Percentiles rank a stretch among this genome's conserved stretches.
These are phyloP conservation scores for Cydia strobilella DNA, from an alignment of 1,140 invertebrate genomes.

Conservation along the genomic window DNA sequence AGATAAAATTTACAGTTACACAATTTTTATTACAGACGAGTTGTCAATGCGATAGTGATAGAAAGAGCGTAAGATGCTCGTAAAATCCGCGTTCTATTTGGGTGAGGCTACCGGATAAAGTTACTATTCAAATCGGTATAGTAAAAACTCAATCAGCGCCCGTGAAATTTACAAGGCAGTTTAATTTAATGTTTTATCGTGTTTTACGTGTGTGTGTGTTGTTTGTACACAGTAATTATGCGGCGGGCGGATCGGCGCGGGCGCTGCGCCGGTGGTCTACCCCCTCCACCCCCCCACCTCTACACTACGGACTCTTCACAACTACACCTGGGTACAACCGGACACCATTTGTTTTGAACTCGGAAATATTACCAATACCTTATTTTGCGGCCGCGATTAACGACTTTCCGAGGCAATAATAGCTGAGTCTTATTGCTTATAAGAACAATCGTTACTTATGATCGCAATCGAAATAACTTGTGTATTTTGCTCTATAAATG, in stretches of 20 bases:
- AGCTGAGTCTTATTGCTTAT: conserved; percentile 24
- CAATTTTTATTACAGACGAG: conserved; percentile 36
- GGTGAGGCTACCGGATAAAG: conserved; percentile 52
- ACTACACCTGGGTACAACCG: conserved; percentile 58
- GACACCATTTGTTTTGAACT: conserved; percentile 51
- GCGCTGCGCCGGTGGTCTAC: conserved; percentile 71
- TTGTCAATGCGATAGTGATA: conserved; percentile 39
- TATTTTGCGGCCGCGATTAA: conserved; percentile 26
- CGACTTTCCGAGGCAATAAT: conserved; percentile 21
- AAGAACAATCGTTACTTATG: conserved; percentile 41
- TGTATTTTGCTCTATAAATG: conserved; percentile 42
- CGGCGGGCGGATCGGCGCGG: conserved; percentile 62
- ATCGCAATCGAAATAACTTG: conserved; percentile 18
- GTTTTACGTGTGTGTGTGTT: conserved; percentile 54
- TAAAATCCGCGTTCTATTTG: neutral
- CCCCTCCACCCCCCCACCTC: conserved; percentile 40
- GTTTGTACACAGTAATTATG: conserved; percentile 75
- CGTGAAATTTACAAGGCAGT: conserved; percentile 76
- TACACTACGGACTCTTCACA: conserved; percentile 38
- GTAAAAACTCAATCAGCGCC: conserved; percentile 69
- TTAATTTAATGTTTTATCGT: conserved; percentile 72
- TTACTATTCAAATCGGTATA: conserved; percentile 43
- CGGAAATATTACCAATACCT: conserved; percentile 38
- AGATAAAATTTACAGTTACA: conserved; percentile 40
- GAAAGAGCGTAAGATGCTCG: conserved; percentile 36